A percentile compares a stretch with the other conserved stretches of the same genome.
Conservation (phyloP, 2,113 vertebrate species). For the Canis aureus region DNA sequence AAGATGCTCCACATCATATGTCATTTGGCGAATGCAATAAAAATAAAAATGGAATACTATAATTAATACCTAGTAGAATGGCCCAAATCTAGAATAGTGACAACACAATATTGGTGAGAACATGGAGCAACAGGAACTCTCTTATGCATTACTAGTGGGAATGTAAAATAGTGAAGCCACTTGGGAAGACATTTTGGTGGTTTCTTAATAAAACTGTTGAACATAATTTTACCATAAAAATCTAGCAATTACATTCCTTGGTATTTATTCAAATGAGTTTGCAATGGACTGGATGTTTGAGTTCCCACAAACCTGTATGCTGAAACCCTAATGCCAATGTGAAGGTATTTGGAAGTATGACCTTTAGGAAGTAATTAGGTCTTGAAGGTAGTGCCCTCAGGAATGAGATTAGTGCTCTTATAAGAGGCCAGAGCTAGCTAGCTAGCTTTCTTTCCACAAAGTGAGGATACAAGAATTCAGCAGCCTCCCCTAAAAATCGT, state of each 20-base stretch:
- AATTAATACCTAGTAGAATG: not conserved
- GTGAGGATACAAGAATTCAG: not conserved
- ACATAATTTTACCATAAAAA: not conserved
- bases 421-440: not conserved
- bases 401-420: not conserved
- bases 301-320: not conserved
- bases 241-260: too few relatives aligned
- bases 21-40: not conserved
- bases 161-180: not conserved
- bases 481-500: not conserved
- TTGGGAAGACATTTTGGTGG: not conserved
- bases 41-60: not conserved
- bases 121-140: not conserved
- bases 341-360: not conserved
- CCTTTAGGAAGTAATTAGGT: not conserved
- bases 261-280: not conserved
- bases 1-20: not conserved
- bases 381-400: not conserved
- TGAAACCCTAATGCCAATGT: not conserved
- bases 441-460: not conserved
- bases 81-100: not conserved
- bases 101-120: not conserved
- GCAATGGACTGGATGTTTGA: not conserved
- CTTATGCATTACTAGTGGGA: not conserved
- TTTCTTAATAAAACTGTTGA: not conserved